phyloP scores from a whole-genome alignment of 30 jellyfish, hydroid and myxozoan genomes.

The Cassiopea andromeda region DNA sequence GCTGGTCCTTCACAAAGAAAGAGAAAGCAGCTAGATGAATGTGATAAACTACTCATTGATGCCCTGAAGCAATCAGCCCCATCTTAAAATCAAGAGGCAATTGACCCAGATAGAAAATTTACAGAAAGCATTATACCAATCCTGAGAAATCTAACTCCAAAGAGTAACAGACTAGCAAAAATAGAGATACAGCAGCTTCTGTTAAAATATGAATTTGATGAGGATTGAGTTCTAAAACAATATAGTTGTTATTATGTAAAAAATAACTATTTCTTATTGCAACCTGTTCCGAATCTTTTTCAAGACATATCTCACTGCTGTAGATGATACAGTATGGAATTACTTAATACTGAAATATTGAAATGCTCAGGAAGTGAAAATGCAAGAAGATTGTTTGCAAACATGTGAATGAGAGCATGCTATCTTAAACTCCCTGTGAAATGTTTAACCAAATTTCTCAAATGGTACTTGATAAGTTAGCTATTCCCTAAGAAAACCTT shows the following conservation, averaged over 20 bases:
- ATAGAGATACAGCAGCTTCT: constrained; percentile 38
- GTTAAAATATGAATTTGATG: constrained; percentile 13
- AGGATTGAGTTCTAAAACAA: background rate
- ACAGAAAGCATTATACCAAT: constrained; percentile 31
- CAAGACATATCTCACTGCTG: background rate
- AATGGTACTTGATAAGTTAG: background rate
- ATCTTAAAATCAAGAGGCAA: background rate
- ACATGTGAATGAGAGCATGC: background rate
- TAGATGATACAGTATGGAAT: background rate
- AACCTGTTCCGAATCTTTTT: background rate
- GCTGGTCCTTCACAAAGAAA: background rate
- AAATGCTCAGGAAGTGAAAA: background rate
- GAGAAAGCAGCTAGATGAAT: background rate
- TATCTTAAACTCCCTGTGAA: background rate
- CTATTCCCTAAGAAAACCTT: background rate
- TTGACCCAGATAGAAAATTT: constrained; percentile 10
- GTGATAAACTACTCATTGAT: background rate
- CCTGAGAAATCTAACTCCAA: constrained; percentile 7
- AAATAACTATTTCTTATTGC: background rate
- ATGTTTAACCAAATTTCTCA: background rate
- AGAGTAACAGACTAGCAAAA: constrained; percentile 36
- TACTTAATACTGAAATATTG: no score
- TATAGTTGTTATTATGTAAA: background rate
- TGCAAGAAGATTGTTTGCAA: background rate
- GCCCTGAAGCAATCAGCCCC: background rate